Conservation (phyloP, 2,113 vertebrate species). For the Aphelocoma coerulescens region DNA sequence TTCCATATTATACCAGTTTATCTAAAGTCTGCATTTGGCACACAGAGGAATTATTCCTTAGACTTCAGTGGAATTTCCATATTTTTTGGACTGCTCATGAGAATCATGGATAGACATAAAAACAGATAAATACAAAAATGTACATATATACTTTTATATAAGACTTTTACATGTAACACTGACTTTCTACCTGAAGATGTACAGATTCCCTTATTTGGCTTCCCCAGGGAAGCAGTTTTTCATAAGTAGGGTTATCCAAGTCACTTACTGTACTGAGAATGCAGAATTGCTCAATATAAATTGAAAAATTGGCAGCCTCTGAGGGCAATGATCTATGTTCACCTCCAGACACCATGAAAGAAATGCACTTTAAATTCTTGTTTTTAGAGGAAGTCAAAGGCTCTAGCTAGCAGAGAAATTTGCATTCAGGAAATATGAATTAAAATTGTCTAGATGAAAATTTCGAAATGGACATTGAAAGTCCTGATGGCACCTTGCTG, state of each 20-base stretch:
- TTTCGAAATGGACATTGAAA: not conserved
- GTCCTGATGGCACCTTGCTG: not conserved
- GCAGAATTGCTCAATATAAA: not conserved
- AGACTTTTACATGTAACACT: not conserved
- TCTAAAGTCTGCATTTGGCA: not conserved
- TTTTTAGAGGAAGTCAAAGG: constrained; percentile 9
- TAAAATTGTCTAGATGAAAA: constrained; percentile 27
- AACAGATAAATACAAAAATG: not conserved
- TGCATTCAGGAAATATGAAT: constrained; percentile 47
- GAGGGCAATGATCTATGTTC: constrained; percentile 8
- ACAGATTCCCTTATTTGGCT: not conserved
- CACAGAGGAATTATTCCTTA: not conserved
- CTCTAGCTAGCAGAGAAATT: not conserved
- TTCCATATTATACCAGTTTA: not conserved
- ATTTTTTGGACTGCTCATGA: not conserved
- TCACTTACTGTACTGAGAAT: not conserved
- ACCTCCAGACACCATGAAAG: constrained; percentile 33
- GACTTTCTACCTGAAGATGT: not conserved
- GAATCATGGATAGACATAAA: not conserved
- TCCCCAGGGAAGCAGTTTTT: constrained; percentile 8
- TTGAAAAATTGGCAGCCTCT: constrained; percentile 5
- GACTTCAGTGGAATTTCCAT: not conserved
- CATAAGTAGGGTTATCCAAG: constrained; percentile 25
- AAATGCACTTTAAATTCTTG: constrained; percentile 43
- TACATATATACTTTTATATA: not conserved